phyloP scores from a whole-genome alignment of 1,140 invertebrate genomes.

The Meloidogyne hapla region DNA sequence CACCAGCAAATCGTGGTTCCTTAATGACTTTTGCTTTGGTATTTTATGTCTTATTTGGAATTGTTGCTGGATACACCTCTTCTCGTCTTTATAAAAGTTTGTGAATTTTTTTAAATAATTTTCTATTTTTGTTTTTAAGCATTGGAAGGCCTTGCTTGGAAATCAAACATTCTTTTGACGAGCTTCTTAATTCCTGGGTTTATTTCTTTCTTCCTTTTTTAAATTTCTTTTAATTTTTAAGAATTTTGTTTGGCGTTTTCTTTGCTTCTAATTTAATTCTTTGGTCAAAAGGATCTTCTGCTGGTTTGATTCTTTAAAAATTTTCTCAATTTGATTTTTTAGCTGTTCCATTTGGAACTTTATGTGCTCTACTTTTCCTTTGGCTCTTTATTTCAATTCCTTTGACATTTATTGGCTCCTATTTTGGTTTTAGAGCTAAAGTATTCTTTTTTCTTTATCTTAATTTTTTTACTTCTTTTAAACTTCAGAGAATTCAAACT shows the following conservation, averaged over 20 bases:
- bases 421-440: constrained; percentile 94
- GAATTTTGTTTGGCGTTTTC: constrained; percentile 88
- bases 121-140: constrained; percentile 28
- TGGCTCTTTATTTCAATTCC: constrained; percentile 98
- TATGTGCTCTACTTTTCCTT: constrained; percentile 88
- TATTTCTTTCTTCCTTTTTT: constrained; percentile 61
- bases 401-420: constrained; percentile 92
- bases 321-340: constrained; percentile 12
- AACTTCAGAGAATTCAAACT: constrained; percentile 74
- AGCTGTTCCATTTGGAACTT: constrained; percentile 91
- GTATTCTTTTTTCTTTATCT: constrained; percentile 59
- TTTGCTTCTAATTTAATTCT: constrained; percentile 93
- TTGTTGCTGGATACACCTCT: constrained; percentile 90
- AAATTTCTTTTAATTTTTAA: constrained; percentile 63
- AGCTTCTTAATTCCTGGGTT: constrained; percentile 92
- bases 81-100: constrained; percentile 91
- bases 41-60: constrained; percentile 88
- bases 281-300: constrained; percentile 89
- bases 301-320: constrained; percentile 60
- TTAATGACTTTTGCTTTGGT: constrained; percentile 88
- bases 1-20: constrained; percentile 93
- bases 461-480: background rate
- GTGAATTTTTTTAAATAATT: constrained; percentile 26
- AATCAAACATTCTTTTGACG: constrained; percentile 91
- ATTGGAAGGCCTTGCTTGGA: constrained; percentile 87